phyloP scores from a whole-genome alignment of 2,797 vertebrate species.

The Leontocebus nigricollis region DNA sequence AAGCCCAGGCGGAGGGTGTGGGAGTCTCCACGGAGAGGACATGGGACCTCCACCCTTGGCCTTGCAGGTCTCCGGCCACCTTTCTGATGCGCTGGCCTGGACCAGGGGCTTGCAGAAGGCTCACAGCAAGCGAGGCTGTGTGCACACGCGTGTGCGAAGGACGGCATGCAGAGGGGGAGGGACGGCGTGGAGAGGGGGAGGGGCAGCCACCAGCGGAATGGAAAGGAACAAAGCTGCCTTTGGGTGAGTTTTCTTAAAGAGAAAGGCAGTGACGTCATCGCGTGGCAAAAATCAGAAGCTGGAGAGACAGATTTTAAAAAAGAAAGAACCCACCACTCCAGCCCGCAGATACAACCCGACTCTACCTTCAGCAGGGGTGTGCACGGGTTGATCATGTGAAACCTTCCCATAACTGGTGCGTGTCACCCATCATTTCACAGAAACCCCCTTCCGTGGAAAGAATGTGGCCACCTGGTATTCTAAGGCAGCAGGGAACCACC shows the following conservation, averaged over 20 bases:
- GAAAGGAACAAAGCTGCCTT: background rate
- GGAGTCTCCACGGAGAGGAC: background rate
- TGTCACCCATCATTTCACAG: background rate
- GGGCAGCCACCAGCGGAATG: background rate
- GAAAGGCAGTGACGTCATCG: background rate
- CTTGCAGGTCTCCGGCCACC: background rate
- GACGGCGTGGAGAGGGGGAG: background rate
- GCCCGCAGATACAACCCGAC: background rate
- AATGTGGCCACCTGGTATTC: background rate
- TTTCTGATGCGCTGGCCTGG: background rate
- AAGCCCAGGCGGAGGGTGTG: background rate
- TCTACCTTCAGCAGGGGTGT: background rate
- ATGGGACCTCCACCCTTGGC: background rate
- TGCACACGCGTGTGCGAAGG: background rate
- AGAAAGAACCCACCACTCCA: background rate
- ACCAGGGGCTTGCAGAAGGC: background rate
- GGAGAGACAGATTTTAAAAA: background rate
- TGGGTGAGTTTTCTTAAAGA: background rate
- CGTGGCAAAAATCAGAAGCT: background rate
- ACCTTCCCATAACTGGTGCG: background rate
- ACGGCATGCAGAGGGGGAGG: background rate
- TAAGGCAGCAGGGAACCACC: background rate
- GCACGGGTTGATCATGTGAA: background rate
- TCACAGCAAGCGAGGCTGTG: background rate
- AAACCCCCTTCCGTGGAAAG: background rate